Evolutionary conservation across 2,888 invertebrate species (phyloP), one percentile per base, ranked within the genome.

Genomic region (Aelia acuminata): DNA sequence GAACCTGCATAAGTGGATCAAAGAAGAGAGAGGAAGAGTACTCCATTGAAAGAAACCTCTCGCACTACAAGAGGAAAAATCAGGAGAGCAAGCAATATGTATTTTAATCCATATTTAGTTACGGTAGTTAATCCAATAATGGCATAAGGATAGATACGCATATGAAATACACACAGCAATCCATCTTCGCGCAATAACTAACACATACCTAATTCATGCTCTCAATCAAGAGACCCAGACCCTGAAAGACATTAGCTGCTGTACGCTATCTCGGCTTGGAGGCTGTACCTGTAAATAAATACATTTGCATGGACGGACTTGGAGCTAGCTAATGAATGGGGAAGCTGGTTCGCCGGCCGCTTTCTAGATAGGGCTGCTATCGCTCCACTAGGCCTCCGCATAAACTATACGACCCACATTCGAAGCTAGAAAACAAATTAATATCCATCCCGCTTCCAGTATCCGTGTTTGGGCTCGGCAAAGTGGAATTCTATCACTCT

Each of bases 371-470:
- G 0, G n/a, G 26, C 63, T 35, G 18, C 63, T 70, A 70, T 70
- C 63, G 18, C 35, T 2, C 18, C 63, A 18, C 13, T 15, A 31
- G 63, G 31, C 35, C 63, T 70, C 26, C 35, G 35, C 63, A 70
- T 70, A 70, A 70, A 70, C 63, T 70, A 35, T 70, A 70, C 63
- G 63, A 70, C 63, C 63, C 35, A 70, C 31, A 70, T 70, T 18
- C 31, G 63, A 35, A 35, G 63, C 63, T 70, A 70, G 63, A 70
- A 70, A 70, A 35, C 63, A 70, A 70, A 70, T 70, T 70, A 70
- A 70, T 70, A 70, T 70, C 63, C 11, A 70, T 70, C 63, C 10
- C 13, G 26, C 26, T 31, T 63, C 15, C 18, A 31, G 7, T 63
- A 18, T 63, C 63, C 63, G 31, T 35, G 11, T 70, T 35, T 35